Evolutionary conservation across 2,113 vertebrate species (phyloP).

Genomic region (Vicugna pacos): DNA sequence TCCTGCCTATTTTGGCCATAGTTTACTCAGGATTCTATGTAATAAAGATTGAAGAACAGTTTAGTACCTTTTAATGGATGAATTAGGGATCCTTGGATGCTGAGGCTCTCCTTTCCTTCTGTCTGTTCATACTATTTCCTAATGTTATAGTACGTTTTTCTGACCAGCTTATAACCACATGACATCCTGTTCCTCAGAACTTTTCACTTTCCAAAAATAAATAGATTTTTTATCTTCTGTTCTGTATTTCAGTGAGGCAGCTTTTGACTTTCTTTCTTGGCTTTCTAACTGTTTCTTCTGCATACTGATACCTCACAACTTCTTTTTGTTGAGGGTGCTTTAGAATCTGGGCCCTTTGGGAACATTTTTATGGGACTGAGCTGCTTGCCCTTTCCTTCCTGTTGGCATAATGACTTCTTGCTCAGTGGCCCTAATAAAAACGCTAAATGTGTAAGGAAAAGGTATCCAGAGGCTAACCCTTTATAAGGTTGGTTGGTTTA

Average conservation of each 20-base stretch:
- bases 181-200: conserved; percentile 11
- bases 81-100: background rate
- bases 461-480: background rate
- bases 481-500: conserved; percentile 42
- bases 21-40: background rate
- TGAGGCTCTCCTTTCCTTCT: conserved; percentile 28
- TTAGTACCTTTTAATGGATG: conserved; percentile 15
- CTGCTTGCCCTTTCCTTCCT: background rate
- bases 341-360: background rate
- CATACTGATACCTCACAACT: background rate
- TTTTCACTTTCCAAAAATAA: conserved; percentile 16
- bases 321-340: conserved; percentile 25
- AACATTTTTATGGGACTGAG: background rate
- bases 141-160: background rate
- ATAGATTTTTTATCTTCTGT: conserved; percentile 23
- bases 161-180: background rate
- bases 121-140: background rate
- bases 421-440: background rate
- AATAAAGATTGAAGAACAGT: conserved; percentile 23
- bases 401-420: background rate
- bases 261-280: conserved; percentile 8
- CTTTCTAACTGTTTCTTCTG: background rate
- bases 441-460: background rate
- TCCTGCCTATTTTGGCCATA: background rate
- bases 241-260: background rate